Evolutionary conservation across 2,888 invertebrate species (phyloP), one percentile per base, ranked within the genome.

Genomic region (Papilio demoleus): DNA sequence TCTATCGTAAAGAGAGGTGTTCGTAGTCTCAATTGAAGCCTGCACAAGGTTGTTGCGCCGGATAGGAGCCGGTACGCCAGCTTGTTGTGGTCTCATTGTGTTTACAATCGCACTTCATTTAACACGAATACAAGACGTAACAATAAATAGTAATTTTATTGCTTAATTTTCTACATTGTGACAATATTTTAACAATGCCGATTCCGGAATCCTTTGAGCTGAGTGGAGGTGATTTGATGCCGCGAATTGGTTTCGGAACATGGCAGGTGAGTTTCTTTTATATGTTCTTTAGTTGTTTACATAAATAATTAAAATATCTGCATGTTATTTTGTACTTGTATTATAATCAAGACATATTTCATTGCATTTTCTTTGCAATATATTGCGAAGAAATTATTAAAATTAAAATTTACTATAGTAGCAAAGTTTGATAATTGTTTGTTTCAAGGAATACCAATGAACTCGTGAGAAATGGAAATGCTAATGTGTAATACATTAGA

Each of bases 191-290:
- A 24, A 73, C 42, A 36, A 91, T 90, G 90, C 75, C 85, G 31
- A 71, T 84, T 63, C 79, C 84, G 34, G 72, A 88, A 73, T 88
- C 84, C 76, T 85, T 87, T 74, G 83, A 80, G 56, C 76, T 92
- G 61, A 82, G 85, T 58, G 84, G 85, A 75, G 96, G 95, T 3
- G 90, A 94, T 62, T 92, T 90, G 69, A 95, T 96, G 94, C 96
- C 96, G 6, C 89, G 94, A 64, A 86, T 97, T 61, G 97, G 97
- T 63, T 95, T 95, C 78, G 97, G 97, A 68, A 96, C 96, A 68
- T 97, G 96, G 96, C 95, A 95, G 93, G 96, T 96, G 88, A 90
- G 91, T 90, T 45, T 36, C 34, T 40, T 47, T 22, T 19, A 4
- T n/a, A 19, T 9, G 4, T 2, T 8, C 1, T 47, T 47, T 11